Evolutionary conservation across 2,797 vertebrate species (phyloP).

Genomic region (Diglossa cyanea): DNA sequence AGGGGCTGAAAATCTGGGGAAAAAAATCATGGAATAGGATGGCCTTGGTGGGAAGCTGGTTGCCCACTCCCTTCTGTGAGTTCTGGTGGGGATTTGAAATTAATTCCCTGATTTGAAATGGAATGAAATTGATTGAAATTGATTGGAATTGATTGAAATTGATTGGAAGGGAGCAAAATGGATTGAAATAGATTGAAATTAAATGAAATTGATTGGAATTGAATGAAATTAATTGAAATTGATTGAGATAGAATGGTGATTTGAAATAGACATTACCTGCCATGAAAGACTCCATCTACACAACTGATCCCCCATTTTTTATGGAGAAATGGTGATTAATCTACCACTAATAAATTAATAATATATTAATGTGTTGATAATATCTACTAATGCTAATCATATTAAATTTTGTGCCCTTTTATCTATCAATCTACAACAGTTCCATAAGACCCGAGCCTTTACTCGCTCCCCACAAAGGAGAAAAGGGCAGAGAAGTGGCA

Average conservation of each 20-base stretch:
- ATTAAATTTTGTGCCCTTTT: not conserved
- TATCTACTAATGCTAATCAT: not conserved
- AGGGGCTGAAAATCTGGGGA: not conserved
- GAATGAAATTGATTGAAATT: fast-evolving
- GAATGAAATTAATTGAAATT: not conserved
- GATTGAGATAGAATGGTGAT: not conserved
- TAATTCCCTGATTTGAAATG: not conserved
- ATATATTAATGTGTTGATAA: not conserved
- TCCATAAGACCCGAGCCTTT: not conserved
- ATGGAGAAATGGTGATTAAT: not conserved
- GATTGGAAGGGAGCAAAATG: too few species aligned
- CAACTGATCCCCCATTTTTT: not conserved
- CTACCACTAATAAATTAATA: not conserved
- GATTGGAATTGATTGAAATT: fast-evolving
- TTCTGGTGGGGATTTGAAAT: not conserved
- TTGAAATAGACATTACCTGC: not conserved
- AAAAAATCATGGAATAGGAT: not conserved
- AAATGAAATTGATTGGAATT: fast-evolving
- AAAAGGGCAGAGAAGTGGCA: not conserved
- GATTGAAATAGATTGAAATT: not conserved
- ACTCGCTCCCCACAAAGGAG: not conserved
- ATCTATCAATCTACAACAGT: not conserved
- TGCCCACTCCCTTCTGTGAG: fast-evolving
- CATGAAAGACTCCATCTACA: not conserved
- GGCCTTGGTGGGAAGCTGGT: not conserved